These are phyloP conservation scores for Gallinago paraguaiae DNA, from an alignment of 2,113 vertebrate species.

Conservation along the genomic window DNA sequence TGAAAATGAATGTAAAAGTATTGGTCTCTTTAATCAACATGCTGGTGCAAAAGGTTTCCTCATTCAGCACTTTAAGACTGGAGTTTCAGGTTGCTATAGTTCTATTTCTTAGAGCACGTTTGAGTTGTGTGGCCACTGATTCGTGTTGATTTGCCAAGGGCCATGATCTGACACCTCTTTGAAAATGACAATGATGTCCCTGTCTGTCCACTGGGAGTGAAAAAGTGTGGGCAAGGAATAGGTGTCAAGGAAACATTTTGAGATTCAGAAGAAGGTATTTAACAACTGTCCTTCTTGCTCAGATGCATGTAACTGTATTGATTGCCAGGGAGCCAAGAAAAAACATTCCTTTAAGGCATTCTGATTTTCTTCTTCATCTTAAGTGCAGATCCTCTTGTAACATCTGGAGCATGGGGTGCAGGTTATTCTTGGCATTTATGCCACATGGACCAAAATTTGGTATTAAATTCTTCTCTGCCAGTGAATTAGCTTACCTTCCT, in stretches of 20 bases:
- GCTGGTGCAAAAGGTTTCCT: neutral
- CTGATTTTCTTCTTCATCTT: neutral
- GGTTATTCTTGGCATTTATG: neutral
- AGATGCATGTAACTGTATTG: neutral
- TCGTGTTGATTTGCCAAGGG: neutral
- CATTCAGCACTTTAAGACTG: neutral
- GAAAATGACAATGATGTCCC: accelerated
- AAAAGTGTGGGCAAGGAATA: neutral
- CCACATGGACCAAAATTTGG: neutral
- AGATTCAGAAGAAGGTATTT: neutral
- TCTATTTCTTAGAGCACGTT: neutral
- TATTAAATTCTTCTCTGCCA: neutral
- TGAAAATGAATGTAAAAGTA: neutral
- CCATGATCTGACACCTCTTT: neutral
- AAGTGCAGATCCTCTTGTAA: neutral
- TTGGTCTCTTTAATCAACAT: neutral
- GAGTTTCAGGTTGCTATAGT: neutral
- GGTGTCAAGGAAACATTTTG: neutral
- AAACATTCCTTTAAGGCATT: neutral
- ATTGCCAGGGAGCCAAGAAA: neutral
- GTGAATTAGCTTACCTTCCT: neutral
- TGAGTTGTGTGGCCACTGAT: neutral
- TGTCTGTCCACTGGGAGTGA: neutral
- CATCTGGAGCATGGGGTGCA: neutral
- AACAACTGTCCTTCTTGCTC: neutral